Percentiles rank a stretch among this genome's conserved stretches.
phyloP scores from a whole-genome alignment of 2,888 invertebrate species.

The Lasioglossum calceatum region DNA sequence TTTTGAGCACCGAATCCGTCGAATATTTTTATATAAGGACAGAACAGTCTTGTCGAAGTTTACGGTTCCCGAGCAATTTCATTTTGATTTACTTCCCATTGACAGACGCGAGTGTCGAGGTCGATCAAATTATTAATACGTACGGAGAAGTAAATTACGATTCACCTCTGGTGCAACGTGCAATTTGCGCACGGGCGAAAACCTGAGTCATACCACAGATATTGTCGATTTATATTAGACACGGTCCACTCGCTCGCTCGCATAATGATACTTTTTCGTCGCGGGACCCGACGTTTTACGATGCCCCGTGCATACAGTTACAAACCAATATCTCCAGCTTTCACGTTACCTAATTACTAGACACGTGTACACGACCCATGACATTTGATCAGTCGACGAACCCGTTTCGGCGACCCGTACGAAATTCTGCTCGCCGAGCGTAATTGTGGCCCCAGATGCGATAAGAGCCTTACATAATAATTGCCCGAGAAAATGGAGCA shows the following conservation, averaged over 20 bases:
- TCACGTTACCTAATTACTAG: conserved; percentile 54
- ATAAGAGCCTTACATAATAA: conserved; percentile 40
- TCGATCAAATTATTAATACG: conserved; percentile 34
- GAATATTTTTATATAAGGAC: not conserved
- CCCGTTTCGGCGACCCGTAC: conserved; percentile 28
- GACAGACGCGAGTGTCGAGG: not conserved
- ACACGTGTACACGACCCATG: conserved; percentile 54
- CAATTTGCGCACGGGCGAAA: not conserved
- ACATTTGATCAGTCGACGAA: conserved; percentile 56
- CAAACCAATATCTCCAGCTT: conserved; percentile 35
- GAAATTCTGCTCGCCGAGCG: conserved; percentile 16
- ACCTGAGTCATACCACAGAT: not conserved
- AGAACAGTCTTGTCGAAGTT: not conserved
- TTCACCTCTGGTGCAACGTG: not conserved
- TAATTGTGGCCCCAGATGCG: not conserved
- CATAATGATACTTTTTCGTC: conserved; percentile 2
- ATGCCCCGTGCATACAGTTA: not conserved
- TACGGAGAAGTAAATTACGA: conserved; percentile 4
- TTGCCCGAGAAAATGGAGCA: conserved; percentile 12
- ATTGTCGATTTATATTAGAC: conserved; percentile 16
- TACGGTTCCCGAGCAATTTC: conserved; percentile 7
- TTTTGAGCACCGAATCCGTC: conserved; percentile 2
- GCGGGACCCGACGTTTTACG: not conserved
- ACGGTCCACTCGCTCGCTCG: conserved; percentile 6
- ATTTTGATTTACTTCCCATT: conserved; percentile 26